A percentile compares a stretch with the other conserved stretches of the same genome.
These are phyloP conservation scores for Lasioglossum vierecki DNA, from an alignment of 2,888 invertebrate species.

Conservation along the genomic window DNA sequence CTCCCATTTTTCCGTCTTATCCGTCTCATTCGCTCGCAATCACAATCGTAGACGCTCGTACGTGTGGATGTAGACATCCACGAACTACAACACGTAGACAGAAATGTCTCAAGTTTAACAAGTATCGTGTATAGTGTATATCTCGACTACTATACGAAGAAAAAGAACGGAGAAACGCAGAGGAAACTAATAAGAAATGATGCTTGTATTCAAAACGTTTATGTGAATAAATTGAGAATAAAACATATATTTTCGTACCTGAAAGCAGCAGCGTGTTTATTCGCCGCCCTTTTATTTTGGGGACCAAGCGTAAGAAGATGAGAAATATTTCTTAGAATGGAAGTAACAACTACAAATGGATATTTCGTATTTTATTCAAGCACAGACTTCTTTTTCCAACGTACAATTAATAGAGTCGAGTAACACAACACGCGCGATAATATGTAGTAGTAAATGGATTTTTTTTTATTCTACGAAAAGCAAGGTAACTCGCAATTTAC, in stretches of 20 bases:
- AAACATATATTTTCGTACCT: conserved; percentile 60
- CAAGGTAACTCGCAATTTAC: conserved; percentile 39
- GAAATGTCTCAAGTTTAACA: not conserved
- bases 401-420: conserved; percentile 54
- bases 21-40: not conserved
- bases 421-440: conserved; percentile 48
- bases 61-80: not conserved
- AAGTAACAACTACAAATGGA: conserved; percentile 18
- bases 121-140: not conserved
- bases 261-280: conserved; percentile 20
- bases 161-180: not conserved
- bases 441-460: conserved; percentile 33
- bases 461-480: conserved; percentile 23
- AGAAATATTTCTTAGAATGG: not conserved
- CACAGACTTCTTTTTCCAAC: conserved; percentile 71
- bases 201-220: conserved; percentile 10
- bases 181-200: not conserved
- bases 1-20: not conserved
- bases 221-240: conserved; percentile 41
- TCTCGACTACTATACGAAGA: not conserved
- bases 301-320: not conserved
- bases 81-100: not conserved
- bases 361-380: conserved; percentile 73
- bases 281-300: not conserved
- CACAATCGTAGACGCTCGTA: not conserved